A percentile compares a stretch with the other conserved stretches of the same genome.
Conservation (phyloP, 1,140 invertebrate genomes). For the Parasteatoda tepidariorum region DNA sequence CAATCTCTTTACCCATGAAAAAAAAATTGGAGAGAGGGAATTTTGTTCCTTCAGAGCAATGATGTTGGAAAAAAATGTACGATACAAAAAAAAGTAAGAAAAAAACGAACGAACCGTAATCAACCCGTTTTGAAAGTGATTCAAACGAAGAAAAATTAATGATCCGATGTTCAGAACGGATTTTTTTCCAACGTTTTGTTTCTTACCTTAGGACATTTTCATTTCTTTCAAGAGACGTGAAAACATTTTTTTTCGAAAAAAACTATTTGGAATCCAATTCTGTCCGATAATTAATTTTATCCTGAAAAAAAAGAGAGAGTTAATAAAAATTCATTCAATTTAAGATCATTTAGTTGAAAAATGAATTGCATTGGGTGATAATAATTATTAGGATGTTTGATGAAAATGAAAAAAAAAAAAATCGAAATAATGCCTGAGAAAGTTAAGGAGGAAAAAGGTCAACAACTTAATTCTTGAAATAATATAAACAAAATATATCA, state of each 20-base stretch:
- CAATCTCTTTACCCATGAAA: conserved; percentile 6
- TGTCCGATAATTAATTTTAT: too few species aligned
- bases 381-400: too few species aligned
- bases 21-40: background rate
- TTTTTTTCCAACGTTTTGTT: background rate
- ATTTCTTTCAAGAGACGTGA: background rate
- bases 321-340: too few species aligned
- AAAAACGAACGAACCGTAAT: conserved; percentile 33
- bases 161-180: conserved; percentile 22
- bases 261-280: too few species aligned
- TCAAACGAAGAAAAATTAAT: conserved; percentile 51
- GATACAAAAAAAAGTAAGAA: background rate
- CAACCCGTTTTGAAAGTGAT: conserved; percentile 37
- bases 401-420: too few species aligned
- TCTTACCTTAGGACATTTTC: conserved; percentile 5
- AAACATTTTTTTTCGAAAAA: background rate
- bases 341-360: too few species aligned
- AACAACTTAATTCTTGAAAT: too few species aligned
- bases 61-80: background rate
- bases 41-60: background rate
- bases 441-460: too few species aligned
- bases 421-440: too few species aligned
- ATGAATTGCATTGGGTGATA: too few species aligned
- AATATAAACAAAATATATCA: too few species aligned
- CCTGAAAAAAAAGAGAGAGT: too few species aligned